These are phyloP conservation scores for Rousettus madagascariensis DNA, from an alignment of 2,797 vertebrate genomes.

Conservation along the genomic window DNA sequence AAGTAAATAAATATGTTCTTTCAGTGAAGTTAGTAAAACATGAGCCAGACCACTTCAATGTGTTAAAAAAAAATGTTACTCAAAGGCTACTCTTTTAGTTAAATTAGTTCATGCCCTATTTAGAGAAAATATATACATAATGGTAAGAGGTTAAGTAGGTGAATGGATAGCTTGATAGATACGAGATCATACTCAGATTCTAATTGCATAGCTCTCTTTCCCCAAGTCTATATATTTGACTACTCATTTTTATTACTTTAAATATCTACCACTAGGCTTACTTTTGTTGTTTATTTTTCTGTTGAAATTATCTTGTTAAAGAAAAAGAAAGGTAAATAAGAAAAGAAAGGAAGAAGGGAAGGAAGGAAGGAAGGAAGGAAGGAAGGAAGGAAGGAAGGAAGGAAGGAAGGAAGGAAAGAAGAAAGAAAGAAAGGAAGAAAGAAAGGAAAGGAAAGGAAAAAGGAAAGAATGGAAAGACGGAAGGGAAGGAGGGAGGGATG, in stretches of 20 bases:
- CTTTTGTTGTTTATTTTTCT: neutral
- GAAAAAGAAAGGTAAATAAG: neutral
- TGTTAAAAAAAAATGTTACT: neutral
- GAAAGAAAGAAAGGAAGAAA: rapidly evolving
- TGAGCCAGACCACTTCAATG: neutral
- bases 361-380: rapidly evolving
- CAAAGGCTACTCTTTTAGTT: neutral
- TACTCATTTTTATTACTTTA: neutral
- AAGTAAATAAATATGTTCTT: neutral
- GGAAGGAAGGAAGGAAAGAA: neutral
- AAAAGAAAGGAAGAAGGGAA: neutral
- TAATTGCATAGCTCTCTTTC: neutral
- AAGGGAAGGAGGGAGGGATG: neutral
- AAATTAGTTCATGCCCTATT: neutral
- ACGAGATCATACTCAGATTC: neutral
- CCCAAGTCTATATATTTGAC: neutral
- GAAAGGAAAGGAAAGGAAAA: rapidly evolving
- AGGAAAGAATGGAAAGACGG: rapidly evolving
- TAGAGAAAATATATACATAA: neutral
- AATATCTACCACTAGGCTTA: neutral
- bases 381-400: rapidly evolving
- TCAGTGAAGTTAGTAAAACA: neutral
- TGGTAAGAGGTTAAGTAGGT: neutral
- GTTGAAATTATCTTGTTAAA: neutral
- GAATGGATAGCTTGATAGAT: neutral